Base-by-base conservation (phyloP, 2,797 vertebrate genomes). In the Nasua narica region DNA sequence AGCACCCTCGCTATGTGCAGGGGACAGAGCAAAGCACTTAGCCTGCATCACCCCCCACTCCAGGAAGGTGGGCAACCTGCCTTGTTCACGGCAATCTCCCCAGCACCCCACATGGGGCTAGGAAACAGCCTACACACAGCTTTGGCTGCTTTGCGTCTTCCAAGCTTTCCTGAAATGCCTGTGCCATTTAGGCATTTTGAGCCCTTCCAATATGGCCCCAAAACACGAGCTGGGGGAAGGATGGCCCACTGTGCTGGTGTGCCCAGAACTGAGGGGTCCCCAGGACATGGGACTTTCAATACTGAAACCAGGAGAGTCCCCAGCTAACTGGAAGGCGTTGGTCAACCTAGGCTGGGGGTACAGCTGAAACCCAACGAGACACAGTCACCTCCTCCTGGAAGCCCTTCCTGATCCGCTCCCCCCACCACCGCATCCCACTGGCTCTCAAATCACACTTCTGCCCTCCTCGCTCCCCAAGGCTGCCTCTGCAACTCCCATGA, bases 321-420 rank as follows among this genome's bases (percentile, higher is more conserved):
- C 62, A 43, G 67, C 48, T 86, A 65, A 86, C 27, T 0, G 29
- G 62, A 74, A 69, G 46, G 15, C 54, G 7, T 35, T 52, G 46
- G 65, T 91, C 52, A 35, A 25, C 78, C 35, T 29, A 23, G 25
- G 37, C 70, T 58, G n/a, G 15, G 15, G 13, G 10, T 60, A 50
- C 2, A 72, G 46, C 70, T 67, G n/a, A n/a, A 16, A 83, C 54
- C 15, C 23, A 84, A 32, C 7, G 0, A n/a, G 35, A 76, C 16
- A 52, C 11, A 40, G 27, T 54, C 62, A 29, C 70, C 72, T 92
- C 54, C 50, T 83, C 15, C 69, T 70, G 50, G 37, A 88, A 94
- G 67, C 29, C 72, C n/a, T 91, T 69, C n/a, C 5, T 29, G 46
- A 72, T 25, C 70, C 25, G 29, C 37, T 8, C 12, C 13, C 5